These are phyloP conservation scores for Microctonus aethiopoides DNA, from an alignment of 2,888 invertebrate species.

Conservation along the genomic window DNA sequence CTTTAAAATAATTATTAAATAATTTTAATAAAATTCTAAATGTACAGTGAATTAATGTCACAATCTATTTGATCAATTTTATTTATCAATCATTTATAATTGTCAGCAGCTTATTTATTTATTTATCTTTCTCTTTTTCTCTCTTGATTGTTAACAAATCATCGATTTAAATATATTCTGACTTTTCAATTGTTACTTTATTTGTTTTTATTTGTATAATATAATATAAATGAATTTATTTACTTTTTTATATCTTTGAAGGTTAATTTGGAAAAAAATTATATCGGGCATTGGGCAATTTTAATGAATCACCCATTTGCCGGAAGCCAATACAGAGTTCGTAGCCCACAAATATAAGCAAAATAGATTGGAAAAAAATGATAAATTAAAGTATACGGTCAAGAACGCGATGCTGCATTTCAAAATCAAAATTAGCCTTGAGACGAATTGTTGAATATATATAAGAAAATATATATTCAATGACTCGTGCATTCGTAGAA, in stretches of 20 bases:
- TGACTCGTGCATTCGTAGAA: not conserved
- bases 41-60: not conserved
- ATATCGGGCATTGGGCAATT: not conserved
- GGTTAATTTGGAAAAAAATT: not conserved
- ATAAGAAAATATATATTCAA: not conserved
- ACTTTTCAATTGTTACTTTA: not conserved
- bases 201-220: too few relatives aligned
- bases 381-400: not conserved
- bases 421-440: not conserved
- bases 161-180: not conserved
- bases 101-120: too few relatives aligned
- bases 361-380: not conserved
- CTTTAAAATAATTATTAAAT: not conserved
- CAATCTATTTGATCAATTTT: not conserved
- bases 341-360: not conserved
- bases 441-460: not conserved
- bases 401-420: not conserved
- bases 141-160: not conserved
- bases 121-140: not conserved
- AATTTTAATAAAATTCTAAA: constrained; percentile 16
- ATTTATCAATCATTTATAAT: not conserved
- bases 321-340: not conserved
- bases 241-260: not conserved
- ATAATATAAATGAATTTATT: not conserved
- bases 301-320: not conserved